phyloP scores from a whole-genome alignment of 2,888 invertebrate genomes.

The Sympetrum striolatum region DNA sequence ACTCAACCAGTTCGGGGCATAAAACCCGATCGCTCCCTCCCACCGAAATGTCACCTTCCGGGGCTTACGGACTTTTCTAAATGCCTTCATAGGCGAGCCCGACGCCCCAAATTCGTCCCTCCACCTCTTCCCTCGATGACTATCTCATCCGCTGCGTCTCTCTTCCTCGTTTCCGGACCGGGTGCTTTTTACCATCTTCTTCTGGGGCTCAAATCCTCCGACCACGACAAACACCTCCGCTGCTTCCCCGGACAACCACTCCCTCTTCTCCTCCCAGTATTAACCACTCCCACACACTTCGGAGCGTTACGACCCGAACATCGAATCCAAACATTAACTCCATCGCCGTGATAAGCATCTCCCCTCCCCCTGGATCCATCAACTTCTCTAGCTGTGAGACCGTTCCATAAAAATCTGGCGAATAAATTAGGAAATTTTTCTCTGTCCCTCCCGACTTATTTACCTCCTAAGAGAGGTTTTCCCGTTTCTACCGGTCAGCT shows the following conservation, averaged over 20 bases:
- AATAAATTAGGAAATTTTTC: background rate
- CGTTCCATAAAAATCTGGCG: background rate
- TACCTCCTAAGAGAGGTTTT: background rate
- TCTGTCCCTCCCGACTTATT: background rate
- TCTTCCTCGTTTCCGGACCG: constrained; percentile 20
- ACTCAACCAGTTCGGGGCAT: background rate
- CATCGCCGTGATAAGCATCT: background rate
- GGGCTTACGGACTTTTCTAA: background rate
- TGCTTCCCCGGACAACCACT: background rate
- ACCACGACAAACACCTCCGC: background rate
- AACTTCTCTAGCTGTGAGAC: background rate
- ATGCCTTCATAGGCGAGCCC: background rate
- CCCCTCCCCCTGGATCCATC: background rate
- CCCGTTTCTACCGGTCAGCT: background rate
- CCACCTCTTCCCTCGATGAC: background rate
- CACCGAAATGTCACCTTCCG: background rate
- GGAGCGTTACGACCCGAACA: background rate
- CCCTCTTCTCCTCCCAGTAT: background rate
- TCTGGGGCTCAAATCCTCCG: background rate
- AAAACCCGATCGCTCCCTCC: background rate
- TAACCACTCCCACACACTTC: background rate
- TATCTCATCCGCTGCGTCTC: background rate
- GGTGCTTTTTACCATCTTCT: background rate
- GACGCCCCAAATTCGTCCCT: background rate
- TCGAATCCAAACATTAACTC: background rate